Conservation (phyloP, 1,140 invertebrate species). For the Papilio helenus region DNA sequence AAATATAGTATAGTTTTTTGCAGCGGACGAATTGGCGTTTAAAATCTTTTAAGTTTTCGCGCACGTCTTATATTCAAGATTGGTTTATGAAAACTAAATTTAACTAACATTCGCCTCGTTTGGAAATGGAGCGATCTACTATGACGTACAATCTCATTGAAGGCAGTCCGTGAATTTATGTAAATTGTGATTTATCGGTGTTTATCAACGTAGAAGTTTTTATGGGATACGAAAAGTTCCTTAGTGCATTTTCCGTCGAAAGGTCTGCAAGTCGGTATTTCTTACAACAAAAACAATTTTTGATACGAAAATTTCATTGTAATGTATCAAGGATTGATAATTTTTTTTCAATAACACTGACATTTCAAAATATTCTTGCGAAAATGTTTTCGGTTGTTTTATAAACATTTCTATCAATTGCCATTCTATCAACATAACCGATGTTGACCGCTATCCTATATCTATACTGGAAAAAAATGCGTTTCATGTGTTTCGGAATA, state of each 20-base stretch:
- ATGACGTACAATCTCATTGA: conserved; percentile 35
- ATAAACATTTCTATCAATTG: conserved; percentile 24
- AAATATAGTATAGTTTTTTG: neutral
- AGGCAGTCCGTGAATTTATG: conserved; percentile 29
- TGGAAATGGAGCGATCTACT: conserved; percentile 11
- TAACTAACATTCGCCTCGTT: conserved; percentile 10
- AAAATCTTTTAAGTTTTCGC: neutral
- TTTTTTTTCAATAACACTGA: neutral
- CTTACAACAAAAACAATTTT: neutral
- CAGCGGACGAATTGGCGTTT: neutral
- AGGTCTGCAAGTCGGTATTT: neutral
- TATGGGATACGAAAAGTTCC: conserved; percentile 15
- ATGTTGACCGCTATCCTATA: neutral
- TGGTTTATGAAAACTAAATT: conserved; percentile 33
- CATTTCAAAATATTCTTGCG: neutral
- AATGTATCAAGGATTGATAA: neutral
- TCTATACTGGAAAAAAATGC: neutral
- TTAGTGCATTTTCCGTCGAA: neutral
- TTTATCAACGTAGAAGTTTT: conserved; percentile 31
- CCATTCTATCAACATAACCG: neutral
- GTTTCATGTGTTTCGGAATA: neutral
- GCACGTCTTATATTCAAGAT: conserved; percentile 18
- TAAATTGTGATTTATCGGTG: conserved; percentile 24
- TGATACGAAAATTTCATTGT: neutral
- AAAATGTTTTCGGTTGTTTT: neutral